These are phyloP conservation scores for Crocodylus rhombifer DNA, from an alignment of 2,797 vertebrate species.

Conservation along the genomic window DNA sequence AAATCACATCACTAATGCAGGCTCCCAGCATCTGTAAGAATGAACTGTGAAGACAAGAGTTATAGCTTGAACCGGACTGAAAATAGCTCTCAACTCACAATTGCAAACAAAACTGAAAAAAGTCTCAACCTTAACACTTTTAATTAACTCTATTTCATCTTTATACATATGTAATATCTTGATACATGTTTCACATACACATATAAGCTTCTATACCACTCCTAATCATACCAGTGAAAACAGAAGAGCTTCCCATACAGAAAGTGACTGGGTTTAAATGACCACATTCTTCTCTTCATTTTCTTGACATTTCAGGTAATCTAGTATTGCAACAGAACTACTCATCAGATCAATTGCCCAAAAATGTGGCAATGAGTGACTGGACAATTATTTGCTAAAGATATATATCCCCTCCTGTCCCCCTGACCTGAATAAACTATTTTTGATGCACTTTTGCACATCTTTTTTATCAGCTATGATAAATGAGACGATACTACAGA, in stretches of 20 bases:
- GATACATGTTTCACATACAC: background rate
- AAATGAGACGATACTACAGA: background rate
- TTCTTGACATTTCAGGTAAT: background rate
- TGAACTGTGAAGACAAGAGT: background rate
- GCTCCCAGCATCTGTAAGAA: background rate
- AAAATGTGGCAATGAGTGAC: background rate
- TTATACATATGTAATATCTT: background rate
- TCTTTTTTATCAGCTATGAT: background rate
- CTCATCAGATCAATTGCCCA: background rate
- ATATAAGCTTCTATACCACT: background rate
- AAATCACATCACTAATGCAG: too few relatives aligned
- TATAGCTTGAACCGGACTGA: background rate
- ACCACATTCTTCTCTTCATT: background rate
- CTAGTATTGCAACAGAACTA: background rate
- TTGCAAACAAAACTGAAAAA: background rate
- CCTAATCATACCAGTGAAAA: background rate
- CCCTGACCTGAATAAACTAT: background rate
- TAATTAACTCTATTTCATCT: background rate
- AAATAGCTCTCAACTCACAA: background rate
- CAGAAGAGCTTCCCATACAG: background rate
- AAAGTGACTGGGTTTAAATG: background rate
- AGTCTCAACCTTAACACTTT: background rate
- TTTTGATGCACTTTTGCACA: background rate
- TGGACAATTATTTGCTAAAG: background rate
- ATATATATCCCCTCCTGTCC: background rate